Conservation (phyloP, 1,140 invertebrate genomes). For the Drosophila jambulina region DNA sequence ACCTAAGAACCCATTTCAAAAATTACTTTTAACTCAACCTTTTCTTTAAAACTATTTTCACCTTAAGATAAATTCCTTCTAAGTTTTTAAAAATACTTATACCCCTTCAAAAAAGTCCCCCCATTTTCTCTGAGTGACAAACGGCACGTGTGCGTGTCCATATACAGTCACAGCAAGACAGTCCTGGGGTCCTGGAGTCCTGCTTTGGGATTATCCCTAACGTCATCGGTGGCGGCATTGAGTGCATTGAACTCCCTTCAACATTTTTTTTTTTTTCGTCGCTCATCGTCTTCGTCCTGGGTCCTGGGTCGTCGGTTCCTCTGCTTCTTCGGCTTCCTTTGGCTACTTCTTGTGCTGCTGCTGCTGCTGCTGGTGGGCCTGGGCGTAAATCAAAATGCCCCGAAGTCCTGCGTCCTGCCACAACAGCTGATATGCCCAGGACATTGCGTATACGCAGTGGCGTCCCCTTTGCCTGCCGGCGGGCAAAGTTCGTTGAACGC, state of each 20-base stretch:
- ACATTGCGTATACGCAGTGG: slow-evolving; percentile 72
- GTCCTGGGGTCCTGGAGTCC: slow-evolving; percentile 30
- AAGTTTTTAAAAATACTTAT: no score
- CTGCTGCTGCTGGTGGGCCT: background rate
- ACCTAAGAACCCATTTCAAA: no score
- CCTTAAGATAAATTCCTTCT: no score
- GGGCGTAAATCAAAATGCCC: slow-evolving; percentile 70
- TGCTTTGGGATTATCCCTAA: slow-evolving; percentile 58
- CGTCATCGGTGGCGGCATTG: slow-evolving; percentile 59
- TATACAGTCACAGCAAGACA: slow-evolving; percentile 34
- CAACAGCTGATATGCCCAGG: slow-evolving; percentile 63
- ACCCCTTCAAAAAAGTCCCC: no score
- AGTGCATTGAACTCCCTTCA: slow-evolving; percentile 72
- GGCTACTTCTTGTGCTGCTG: slow-evolving; percentile 6
- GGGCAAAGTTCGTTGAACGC: slow-evolving; percentile 67
- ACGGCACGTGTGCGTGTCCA: slow-evolving; percentile 75
- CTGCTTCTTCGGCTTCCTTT: slow-evolving; percentile 7
- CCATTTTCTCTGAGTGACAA: slow-evolving; percentile 4
- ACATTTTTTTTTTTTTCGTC: slow-evolving; percentile 17
- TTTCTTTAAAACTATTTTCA: no score
- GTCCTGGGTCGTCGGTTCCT: slow-evolving; percentile 25
- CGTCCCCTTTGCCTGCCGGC: slow-evolving; percentile 4
- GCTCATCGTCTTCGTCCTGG: slow-evolving; percentile 31
- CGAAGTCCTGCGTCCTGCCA: slow-evolving; percentile 9
- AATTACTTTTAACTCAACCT: no score